Base-by-base conservation (phyloP, 2,888 invertebrate species). In the Synanthedon formicaeformis region DNA sequence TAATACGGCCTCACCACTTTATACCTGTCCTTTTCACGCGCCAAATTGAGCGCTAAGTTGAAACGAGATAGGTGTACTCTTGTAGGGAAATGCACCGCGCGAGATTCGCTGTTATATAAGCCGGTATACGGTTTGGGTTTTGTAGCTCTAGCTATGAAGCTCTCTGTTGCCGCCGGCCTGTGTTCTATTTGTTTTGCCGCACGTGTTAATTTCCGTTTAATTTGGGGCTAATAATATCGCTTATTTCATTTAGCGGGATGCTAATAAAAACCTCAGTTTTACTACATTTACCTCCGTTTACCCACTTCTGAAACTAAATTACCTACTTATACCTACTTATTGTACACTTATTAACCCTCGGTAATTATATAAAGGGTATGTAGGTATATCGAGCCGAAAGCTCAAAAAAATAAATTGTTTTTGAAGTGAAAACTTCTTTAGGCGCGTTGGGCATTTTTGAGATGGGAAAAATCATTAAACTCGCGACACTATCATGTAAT, bases 161-260 rank as follows among this genome's bases (percentile, higher is more conserved):
- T 69, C 64, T 63, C 60, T 56, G 63, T 60, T 58, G 60, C 16
- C 48, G 34, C 12, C 70, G 65, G 65, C 6, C 66, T 66, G 59
- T 65, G 66, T 67, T 34, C 14, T 77, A 75, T 79, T 79, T 76
- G 74, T 71, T 68, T 68, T 65, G 63, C 61, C 62, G 63, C 67
- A 72, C 71, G 80, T 80, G 78, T 72, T 81, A 78, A 81, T 75
- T 75, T 74, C 60, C 71, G 63, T 71, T 79, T 79, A 73, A 76
- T 78, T 76, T 71, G 54, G 64, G 65, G 34, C 65, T 71, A 73
- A 74, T 75, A 70, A 70, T 58, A 64, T 62, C 62, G 62, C 59
- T 65, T 60, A 63, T 64, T 62, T 62, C 59, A 59, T 59, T 63
- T 60, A 34, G 53, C 2, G 56, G 34, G 49, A 54, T 49, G 49